Conservation (phyloP, 2,113 vertebrate species). For the Sinocyclocheilus maitianheensis region DNA sequence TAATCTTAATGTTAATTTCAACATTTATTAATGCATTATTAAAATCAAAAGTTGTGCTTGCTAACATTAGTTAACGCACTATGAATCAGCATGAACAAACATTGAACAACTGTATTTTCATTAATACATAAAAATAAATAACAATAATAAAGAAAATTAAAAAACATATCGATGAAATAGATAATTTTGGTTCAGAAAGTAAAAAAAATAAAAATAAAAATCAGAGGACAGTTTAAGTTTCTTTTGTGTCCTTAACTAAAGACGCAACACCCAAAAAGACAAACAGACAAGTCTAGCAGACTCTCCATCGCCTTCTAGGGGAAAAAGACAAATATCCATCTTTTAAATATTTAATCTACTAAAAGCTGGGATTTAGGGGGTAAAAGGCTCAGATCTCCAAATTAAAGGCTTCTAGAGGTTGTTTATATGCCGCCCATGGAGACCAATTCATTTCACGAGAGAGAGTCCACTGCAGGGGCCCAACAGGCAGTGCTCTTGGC, state of each 20-base stretch:
- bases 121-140: too few relatives aligned
- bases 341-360: conserved; percentile 69
- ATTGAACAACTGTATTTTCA: too few relatives aligned
- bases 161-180: background rate
- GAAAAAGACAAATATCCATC: conserved; percentile 59
- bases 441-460: conserved; percentile 57
- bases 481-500: conserved; percentile 9
- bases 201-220: background rate
- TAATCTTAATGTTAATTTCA: too few relatives aligned
- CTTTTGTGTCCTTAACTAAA: background rate
- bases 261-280: conserved; percentile 4
- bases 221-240: too few relatives aligned
- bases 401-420: conserved; percentile 57
- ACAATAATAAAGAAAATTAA: too few relatives aligned
- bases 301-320: conserved; percentile 19
- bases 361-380: conserved; percentile 63
- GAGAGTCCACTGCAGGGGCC: conserved; percentile 46
- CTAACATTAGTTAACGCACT: too few relatives aligned
- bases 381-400: conserved; percentile 59
- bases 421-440: conserved; percentile 55
- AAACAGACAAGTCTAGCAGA: conserved; percentile 30
- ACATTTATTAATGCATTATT: too few relatives aligned
- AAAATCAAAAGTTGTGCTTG: too few relatives aligned
- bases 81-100: too few relatives aligned
- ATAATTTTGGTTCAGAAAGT: background rate